Conservation (phyloP, 2,797 vertebrate species). For the Falco naumanni region DNA sequence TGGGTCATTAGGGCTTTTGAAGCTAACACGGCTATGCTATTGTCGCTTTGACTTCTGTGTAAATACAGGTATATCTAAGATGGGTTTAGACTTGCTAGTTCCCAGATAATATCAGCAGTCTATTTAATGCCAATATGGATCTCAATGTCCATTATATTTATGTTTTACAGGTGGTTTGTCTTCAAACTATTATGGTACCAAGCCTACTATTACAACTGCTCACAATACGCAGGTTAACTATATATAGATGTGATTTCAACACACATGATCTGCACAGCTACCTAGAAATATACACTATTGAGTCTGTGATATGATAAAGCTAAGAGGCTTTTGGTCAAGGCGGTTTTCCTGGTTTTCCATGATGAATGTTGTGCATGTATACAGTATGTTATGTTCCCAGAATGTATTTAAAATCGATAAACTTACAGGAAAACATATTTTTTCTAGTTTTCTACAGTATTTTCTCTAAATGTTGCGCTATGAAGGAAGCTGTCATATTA, state of each 20-base stretch:
- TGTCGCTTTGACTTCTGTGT: neutral
- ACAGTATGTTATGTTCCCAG: neutral
- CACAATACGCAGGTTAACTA: neutral
- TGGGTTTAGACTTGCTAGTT: neutral
- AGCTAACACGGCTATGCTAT: rapidly evolving
- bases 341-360: neutral
- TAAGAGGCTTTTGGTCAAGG: neutral
- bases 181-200: neutral
- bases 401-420: neutral
- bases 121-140: neutral
- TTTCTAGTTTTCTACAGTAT: neutral
- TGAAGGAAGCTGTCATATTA: neutral
- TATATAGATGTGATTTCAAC: neutral
- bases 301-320: neutral
- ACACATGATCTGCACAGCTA: neutral
- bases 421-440: neutral
- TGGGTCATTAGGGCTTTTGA: neutral
- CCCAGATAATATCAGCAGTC: neutral
- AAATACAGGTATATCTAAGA: neutral
- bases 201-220: rapidly evolving
- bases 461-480: neutral
- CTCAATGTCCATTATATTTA: neutral
- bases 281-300: neutral
- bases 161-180: neutral
- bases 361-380: neutral